Percentiles rank a stretch among this genome's conserved stretches.
Conservation (phyloP, 2,797 vertebrate genomes). For the Allochrocebus solatus region DNA sequence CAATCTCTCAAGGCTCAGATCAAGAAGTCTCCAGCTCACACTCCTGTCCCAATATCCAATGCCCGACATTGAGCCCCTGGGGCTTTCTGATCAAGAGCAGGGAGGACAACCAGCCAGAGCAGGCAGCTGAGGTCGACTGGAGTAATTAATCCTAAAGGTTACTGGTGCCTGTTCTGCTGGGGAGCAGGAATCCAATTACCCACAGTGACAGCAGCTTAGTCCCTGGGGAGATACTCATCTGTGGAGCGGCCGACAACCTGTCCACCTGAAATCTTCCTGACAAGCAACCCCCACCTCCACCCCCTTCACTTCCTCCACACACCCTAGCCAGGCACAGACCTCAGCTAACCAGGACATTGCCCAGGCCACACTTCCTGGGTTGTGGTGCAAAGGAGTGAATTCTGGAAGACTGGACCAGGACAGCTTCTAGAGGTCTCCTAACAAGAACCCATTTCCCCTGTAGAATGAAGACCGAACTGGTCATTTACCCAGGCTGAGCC, state of each 20-base stretch:
- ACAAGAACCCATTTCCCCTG: background rate
- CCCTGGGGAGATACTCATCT: conserved; percentile 37
- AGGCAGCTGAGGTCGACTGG: conserved; percentile 35
- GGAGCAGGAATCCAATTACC: conserved; percentile 75
- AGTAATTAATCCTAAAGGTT: conserved; percentile 80
- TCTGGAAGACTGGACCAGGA: background rate
- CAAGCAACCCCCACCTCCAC: background rate
- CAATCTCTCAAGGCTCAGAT: background rate
- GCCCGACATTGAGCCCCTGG: background rate
- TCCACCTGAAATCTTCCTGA: conserved; percentile 51
- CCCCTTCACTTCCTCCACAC: background rate
- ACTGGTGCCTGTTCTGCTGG: conserved; percentile 52
- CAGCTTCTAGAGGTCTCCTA: background rate
- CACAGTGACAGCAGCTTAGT: conserved; percentile 63
- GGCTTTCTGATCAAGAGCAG: conserved; percentile 42
- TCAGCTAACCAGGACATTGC: background rate
- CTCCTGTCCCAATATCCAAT: background rate
- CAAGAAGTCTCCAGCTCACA: background rate
- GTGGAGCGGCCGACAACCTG: conserved; percentile 24
- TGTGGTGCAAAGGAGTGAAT: background rate
- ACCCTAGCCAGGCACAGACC: background rate
- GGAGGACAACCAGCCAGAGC: conserved; percentile 34
- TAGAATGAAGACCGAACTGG: background rate
- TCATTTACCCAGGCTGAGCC: conserved; percentile 11
- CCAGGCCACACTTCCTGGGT: background rate